Evolutionary conservation across 2,113 vertebrate genomes (phyloP), one percentile per base, ranked within the genome.

Genomic region (Gasterosteus nipponicus): DNA sequence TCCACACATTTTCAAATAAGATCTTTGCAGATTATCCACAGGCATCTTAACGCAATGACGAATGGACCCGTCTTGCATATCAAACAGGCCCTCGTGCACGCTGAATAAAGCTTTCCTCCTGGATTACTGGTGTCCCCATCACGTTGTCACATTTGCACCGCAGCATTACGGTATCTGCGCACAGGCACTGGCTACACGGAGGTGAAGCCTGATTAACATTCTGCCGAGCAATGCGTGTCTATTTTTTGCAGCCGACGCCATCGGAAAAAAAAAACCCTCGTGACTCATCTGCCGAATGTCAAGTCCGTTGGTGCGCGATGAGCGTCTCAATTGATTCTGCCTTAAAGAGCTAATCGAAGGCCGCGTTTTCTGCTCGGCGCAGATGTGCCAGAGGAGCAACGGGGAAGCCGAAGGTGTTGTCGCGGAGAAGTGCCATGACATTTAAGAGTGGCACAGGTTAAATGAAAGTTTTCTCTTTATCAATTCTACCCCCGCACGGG

Each of bases 241-340:
- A 1, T 56, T 69, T 77, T 44, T 67, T 26, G 59, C 75, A 69
- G 68, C 69, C 75, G 33, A 58, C 70, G 57, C 29, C n/a, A 10
- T 64, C 56, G 69, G 66, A 84, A 80, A 26, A 26, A 26, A 26
- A 26, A 33, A 33, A 33, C 33, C 63, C 69, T 71, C 66, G 78
- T 87, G 77, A 85, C 56, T 87, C 81, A 77, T 80, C 73, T 82
- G 9, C n/a, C 64, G 75, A 83, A 81, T 82, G 70, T 79, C 77
- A 77, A 42, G 51, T 60, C 47, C 35, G 16, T 64, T 64, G 59
- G 33, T 29, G 67, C 47, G 68, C 73, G 42, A 18, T 39, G 44
- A 69, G 73, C n/a, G n/a, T 73, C 26, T 29, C 61, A 70, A 68
- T 69, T 64, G 14, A 66, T 58, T 82, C 41, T 53, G 56, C 16